phyloP scores from a whole-genome alignment of 1,140 invertebrate genomes.

The Vanessa atalanta region DNA sequence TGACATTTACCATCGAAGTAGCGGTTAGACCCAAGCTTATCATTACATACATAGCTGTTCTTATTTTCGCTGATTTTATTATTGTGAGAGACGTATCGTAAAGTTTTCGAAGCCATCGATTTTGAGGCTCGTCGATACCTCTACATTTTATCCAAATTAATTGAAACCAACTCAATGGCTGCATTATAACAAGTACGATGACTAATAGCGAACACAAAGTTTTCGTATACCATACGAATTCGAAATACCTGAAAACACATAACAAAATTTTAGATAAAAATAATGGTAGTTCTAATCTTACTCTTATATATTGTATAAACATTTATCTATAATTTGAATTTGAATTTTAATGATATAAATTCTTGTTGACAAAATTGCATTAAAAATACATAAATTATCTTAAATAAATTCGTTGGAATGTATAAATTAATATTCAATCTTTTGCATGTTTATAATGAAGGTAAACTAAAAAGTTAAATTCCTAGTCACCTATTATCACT shows the following conservation, averaged over 20 bases:
- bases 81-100: constrained; percentile 80
- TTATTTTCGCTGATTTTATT: constrained; percentile 83
- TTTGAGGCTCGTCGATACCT: constrained; percentile 74
- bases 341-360: too few relatives aligned
- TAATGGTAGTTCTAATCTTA: not conserved
- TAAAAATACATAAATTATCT: too few relatives aligned
- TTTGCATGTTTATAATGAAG: too few relatives aligned
- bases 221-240: constrained; percentile 79
- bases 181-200: constrained; percentile 77
- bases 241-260: constrained; percentile 60
- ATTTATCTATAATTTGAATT: too few relatives aligned
- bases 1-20: constrained; percentile 84
- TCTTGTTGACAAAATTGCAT: too few relatives aligned
- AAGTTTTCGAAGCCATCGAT: constrained; percentile 62
- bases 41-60: constrained; percentile 84
- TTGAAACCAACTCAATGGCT: constrained; percentile 85
- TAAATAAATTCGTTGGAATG: too few relatives aligned
- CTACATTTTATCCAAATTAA: constrained; percentile 83
- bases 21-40: constrained; percentile 83
- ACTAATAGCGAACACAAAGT: constrained; percentile 75
- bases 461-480: too few relatives aligned
- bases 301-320: too few relatives aligned
- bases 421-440: too few relatives aligned
- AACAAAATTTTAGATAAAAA: not conserved
- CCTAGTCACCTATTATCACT: too few relatives aligned